phyloP scores from a whole-genome alignment of 2,113 vertebrate genomes.

The Epinephelus moara region DNA sequence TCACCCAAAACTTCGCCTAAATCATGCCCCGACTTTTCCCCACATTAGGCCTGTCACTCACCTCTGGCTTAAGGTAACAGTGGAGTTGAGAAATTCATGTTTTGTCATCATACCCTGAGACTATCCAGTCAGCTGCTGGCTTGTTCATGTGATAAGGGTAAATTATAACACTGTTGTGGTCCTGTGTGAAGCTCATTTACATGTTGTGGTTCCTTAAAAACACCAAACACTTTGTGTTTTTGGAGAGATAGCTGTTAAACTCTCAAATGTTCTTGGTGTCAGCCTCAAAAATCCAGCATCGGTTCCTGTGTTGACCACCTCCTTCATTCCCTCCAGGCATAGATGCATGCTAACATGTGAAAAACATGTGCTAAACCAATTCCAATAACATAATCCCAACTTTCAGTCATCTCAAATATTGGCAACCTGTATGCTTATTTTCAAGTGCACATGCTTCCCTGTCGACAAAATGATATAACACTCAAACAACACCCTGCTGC shows the following conservation, averaged over 20 bases:
- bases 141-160: neutral
- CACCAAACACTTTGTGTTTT: neutral
- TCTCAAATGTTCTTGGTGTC: neutral
- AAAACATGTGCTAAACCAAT: conserved; percentile 1
- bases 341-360: neutral
- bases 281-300: neutral
- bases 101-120: conserved; percentile 22
- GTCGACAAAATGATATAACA: conserved; percentile 56
- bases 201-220: conserved; percentile 20
- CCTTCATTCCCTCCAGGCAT: neutral
- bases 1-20: conserved; percentile 51
- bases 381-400: conserved; percentile 22
- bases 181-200: neutral
- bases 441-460: conserved; percentile 42
- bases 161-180: neutral
- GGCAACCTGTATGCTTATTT: conserved; percentile 17
- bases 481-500: conserved; percentile 57
- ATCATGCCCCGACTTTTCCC: conserved; percentile 27
- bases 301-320: neutral
- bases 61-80: conserved; percentile 20
- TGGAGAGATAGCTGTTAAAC: neutral
- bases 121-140: neutral
- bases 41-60: conserved; percentile 32
- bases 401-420: conserved; percentile 17
- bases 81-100: conserved; percentile 27